These are phyloP conservation scores for Cheilosia urbana DNA, from an alignment of 2,888 invertebrate genomes.

Conservation along the genomic window DNA sequence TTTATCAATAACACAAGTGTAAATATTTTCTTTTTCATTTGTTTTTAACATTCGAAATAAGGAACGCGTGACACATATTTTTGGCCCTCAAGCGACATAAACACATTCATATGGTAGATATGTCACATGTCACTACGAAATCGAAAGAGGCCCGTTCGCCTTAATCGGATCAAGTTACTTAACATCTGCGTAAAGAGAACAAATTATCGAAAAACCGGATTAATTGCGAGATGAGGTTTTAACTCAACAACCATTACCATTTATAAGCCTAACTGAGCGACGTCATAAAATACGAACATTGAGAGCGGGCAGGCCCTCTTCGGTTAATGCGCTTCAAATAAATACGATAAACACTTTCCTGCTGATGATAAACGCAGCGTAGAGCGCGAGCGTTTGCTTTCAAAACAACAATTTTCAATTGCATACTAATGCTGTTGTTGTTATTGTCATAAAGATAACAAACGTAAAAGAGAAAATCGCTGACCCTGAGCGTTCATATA, in stretches of 20 bases:
- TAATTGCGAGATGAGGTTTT: neutral
- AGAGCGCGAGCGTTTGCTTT: slow-evolving; percentile 1
- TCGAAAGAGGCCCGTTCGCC: slow-evolving; percentile 23
- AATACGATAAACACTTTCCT: slow-evolving; percentile 17
- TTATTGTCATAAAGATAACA: neutral
- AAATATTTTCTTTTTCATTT: slow-evolving; percentile 12
- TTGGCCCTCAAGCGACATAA: slow-evolving; percentile 17
- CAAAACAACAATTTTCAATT: slow-evolving; percentile 21
- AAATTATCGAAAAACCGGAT: slow-evolving; percentile 17
- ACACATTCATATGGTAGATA: too few relatives aligned
- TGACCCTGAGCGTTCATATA: slow-evolving; percentile 13
- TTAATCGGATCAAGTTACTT: slow-evolving; percentile 4
- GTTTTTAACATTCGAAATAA: slow-evolving; percentile 23
- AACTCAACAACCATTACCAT: neutral
- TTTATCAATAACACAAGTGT: neutral
- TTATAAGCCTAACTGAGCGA: neutral
- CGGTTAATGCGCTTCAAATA: slow-evolving; percentile 46
- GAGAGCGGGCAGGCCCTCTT: slow-evolving; percentile 22
- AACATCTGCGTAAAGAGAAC: neutral
- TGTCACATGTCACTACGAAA: neutral
- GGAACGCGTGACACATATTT: slow-evolving; percentile 25
- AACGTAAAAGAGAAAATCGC: slow-evolving; percentile 9
- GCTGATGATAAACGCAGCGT: neutral
- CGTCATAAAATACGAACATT: neutral
- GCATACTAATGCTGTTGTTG: neutral